Percentiles rank a stretch among this genome's conserved stretches.
These are phyloP conservation scores for Cheilosia variabilis DNA, from an alignment of 2,888 invertebrate species.

Conservation along the genomic window DNA sequence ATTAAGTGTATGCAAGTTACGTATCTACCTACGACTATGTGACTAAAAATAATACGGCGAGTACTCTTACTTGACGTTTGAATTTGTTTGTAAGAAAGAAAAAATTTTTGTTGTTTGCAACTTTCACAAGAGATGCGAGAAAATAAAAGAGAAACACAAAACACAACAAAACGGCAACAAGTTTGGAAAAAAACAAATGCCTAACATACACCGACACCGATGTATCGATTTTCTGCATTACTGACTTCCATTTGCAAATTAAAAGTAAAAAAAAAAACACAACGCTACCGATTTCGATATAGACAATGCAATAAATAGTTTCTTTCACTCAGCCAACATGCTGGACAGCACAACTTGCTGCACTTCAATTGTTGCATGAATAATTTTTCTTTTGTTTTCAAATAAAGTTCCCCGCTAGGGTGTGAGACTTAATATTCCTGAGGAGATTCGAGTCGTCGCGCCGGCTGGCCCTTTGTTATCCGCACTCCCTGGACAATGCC, in stretches of 20 bases:
- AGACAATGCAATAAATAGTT: constrained; percentile 29
- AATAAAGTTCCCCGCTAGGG: background rate
- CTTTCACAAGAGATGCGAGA: constrained; percentile 34
- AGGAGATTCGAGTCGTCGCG: too few species aligned
- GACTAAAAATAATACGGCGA: background rate
- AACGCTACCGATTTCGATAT: background rate
- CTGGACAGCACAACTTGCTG: constrained; percentile 2
- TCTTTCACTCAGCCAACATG: background rate
- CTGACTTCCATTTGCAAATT: constrained; percentile 35
- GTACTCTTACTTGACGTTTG: constrained; percentile 10
- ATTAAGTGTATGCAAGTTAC: background rate
- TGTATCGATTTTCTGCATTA: constrained; percentile 41
- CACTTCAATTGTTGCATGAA: constrained; percentile 4
- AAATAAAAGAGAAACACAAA: constrained; percentile 35
- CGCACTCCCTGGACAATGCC: background rate
- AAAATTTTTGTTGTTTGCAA: constrained; percentile 10
- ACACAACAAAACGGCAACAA: constrained; percentile 22
- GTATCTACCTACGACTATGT: background rate
- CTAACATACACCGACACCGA: constrained; percentile 1
- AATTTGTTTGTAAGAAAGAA: constrained; percentile 18
- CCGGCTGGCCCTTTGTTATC: background rate
- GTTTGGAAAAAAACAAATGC: constrained; percentile 3
- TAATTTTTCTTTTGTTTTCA: background rate
- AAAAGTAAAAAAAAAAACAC: background rate
- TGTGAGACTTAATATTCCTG: background rate